Evolutionary conservation across 2,113 vertebrate species (phyloP), one percentile per base, ranked within the genome.

Genomic region (Xiphias gladius): DNA sequence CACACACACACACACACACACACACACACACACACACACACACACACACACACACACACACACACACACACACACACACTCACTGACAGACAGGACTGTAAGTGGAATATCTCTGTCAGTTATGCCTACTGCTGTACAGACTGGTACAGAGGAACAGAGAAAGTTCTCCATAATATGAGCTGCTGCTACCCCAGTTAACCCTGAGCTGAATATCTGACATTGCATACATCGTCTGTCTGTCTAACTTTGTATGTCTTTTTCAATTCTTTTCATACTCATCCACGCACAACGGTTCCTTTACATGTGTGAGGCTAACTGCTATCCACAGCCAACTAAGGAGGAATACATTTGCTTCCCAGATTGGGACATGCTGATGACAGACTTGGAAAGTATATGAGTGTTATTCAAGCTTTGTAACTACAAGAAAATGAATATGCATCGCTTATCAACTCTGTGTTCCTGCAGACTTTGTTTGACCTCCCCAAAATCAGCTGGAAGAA

Each of bases 121-220:
- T 79, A n/a, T 59, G 62, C 46, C 54, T 77, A 41, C 12, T 70
- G 61, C 59, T 24, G 62, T 64, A 43, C 16, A 61, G 59, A 63
- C 65, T 86, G 64, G 77, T 83, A 59, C 58, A 68, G 37, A 73
- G 61, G 28, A 79, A 80, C 54, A 69, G 73, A 64, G 35, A 79
- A 58, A 68, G 71, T 55, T 76, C 46, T 68, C 50, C 32, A 54
- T 69, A 73, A 85, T 69, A 30, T 75, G 77, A 75, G 62, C 46
- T 82, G 54, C 77, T 77, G 71, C 68, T 59, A 17, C 66, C 79
- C 67, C 39, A 39, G 75, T 86, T 76, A 86, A 86, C 85, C 83
- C 73, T 58, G 43, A 76, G 50, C 66, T 28, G 58, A 85, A n/a
- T 17, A 28, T 77, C 41, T 78, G 83, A 73, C 80, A 73, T 55